Conservation (phyloP, 2,113 vertebrate species). For the Toxostoma redivivum region DNA sequence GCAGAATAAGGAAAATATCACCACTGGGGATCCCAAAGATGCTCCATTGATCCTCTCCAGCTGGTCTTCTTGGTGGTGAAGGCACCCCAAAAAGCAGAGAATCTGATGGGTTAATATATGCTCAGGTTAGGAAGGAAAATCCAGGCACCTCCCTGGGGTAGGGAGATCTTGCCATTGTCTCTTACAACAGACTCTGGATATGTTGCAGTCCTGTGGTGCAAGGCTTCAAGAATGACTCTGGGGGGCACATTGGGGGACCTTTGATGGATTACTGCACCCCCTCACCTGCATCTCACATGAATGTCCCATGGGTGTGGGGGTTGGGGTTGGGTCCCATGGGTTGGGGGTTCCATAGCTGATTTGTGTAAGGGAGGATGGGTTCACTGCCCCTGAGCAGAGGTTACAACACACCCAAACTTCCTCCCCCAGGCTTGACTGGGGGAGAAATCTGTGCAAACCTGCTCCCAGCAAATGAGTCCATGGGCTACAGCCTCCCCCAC, state of each 20-base stretch:
- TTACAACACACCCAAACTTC: background rate
- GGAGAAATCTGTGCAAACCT: background rate
- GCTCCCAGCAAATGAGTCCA: background rate
- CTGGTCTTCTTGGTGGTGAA: too few species aligned
- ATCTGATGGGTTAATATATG: background rate
- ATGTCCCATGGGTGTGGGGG: rapidly evolving
- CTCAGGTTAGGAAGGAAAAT: background rate
- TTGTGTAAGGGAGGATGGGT: background rate
- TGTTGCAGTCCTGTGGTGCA: too few species aligned
- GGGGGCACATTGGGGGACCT: background rate
- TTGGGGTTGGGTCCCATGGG: too few species aligned
- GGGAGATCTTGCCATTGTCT: background rate
- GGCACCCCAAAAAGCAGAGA: background rate
- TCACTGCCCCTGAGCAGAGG: background rate
- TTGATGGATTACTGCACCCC: background rate
- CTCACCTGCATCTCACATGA: background rate
- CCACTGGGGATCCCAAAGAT: rapidly evolving
- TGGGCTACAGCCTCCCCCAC: background rate
- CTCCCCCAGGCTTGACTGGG: rapidly evolving
- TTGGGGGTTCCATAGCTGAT: background rate
- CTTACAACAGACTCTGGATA: background rate
- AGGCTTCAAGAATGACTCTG: background rate
- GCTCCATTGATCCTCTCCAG: background rate
- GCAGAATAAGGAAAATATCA: background rate
- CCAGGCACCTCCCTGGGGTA: background rate